A percentile compares a stretch with the other conserved stretches of the same genome.
phyloP scores from a whole-genome alignment of 2,797 vertebrate species.

The Enteromius fasciolatus region DNA sequence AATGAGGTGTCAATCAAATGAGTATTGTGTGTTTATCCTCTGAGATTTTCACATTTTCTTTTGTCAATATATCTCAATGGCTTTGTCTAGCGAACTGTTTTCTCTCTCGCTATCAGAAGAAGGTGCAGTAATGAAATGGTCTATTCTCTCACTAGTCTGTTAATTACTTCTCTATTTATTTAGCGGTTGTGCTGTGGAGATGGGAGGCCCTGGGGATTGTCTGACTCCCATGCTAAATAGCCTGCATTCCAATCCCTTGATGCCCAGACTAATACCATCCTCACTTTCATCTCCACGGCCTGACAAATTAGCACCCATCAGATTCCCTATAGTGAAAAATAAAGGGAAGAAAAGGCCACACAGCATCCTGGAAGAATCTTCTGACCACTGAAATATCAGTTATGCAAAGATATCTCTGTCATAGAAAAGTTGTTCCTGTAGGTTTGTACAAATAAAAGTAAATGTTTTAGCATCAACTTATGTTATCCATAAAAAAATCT shows the following conservation, averaged over 20 bases:
- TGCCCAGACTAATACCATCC: constrained; percentile 75
- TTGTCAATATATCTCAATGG: constrained; percentile 34
- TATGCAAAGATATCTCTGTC: not conserved
- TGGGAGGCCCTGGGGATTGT: constrained; percentile 78
- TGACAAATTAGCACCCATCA: constrained; percentile 75
- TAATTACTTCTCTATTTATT: constrained; percentile 88
- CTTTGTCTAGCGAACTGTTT: constrained; percentile 47
- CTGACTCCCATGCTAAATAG: constrained; percentile 81
- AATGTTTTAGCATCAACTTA: not conserved
- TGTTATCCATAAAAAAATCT: not conserved
- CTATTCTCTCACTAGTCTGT: constrained; percentile 76
- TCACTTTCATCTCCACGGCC: constrained; percentile 74
- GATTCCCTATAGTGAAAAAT: constrained; percentile 58
- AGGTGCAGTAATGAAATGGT: constrained; percentile 75
- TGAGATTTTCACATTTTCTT: constrained; percentile 41
- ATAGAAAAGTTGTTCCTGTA: not conserved
- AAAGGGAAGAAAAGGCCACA: not conserved
- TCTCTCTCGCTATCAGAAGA: constrained; percentile 40
- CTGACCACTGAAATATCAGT: constrained; percentile 35
- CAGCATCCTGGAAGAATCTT: constrained; percentile 27
- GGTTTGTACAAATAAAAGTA: not conserved
- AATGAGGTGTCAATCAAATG: constrained; percentile 40
- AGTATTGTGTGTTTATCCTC: constrained; percentile 18
- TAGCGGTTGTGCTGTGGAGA: constrained; percentile 72
- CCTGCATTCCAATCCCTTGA: constrained; percentile 81